These are phyloP conservation scores for Myotis yumanensis DNA, from an alignment of 2,113 vertebrate species.

Conservation along the genomic window DNA sequence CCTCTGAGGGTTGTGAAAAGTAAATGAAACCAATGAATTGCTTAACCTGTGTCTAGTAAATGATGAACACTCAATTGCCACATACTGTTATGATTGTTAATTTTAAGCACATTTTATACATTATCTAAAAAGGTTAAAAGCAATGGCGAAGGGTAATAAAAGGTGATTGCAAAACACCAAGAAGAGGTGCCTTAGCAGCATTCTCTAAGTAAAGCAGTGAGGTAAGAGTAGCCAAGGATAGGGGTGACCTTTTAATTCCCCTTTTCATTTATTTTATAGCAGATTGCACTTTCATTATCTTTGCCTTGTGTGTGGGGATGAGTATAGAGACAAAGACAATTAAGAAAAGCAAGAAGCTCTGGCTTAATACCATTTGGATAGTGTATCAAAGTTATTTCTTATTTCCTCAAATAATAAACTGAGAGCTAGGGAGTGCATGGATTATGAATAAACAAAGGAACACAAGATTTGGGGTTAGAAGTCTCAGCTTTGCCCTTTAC, in stretches of 20 bases:
- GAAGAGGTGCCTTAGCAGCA: neutral
- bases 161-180: neutral
- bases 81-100: neutral
- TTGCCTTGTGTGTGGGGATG: neutral
- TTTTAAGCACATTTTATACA: neutral
- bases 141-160: neutral
- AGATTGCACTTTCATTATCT: neutral
- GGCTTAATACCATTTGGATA: neutral
- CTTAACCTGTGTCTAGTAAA: neutral
- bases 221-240: neutral
- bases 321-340: neutral
- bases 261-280: neutral
- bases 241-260: neutral
- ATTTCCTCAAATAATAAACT: conserved; percentile 26
- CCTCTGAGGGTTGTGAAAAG: neutral
- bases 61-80: neutral
- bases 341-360: neutral
- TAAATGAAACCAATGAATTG: neutral
- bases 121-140: neutral
- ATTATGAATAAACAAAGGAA: neutral
- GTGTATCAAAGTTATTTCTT: neutral
- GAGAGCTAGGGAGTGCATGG: neutral
- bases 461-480: neutral
- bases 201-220: neutral
- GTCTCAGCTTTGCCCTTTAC: neutral